phyloP scores from a whole-genome alignment of 2,113 vertebrate species.

The Phalacrocorax brasilianus region DNA sequence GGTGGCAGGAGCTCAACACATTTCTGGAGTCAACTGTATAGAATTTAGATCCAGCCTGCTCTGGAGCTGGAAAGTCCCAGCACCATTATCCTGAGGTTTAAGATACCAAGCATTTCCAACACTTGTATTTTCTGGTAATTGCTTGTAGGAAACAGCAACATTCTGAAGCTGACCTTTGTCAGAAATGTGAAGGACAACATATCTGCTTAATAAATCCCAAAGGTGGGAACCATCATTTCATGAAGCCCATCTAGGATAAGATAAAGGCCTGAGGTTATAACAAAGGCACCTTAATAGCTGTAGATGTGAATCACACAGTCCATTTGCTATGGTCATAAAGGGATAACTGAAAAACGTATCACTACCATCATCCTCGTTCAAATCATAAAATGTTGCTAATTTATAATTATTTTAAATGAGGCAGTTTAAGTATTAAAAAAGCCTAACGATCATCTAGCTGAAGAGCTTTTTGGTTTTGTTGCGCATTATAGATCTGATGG shows the following conservation, averaged over 20 bases:
- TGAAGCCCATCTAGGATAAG: background rate
- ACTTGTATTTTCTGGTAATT: background rate
- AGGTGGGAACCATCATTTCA: constrained; percentile 7
- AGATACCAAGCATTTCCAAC: background rate
- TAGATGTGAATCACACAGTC: background rate
- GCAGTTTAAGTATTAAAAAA: background rate
- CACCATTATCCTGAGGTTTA: background rate
- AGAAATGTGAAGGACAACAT: constrained; percentile 34
- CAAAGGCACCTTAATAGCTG: constrained; percentile 1
- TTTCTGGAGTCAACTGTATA: background rate
- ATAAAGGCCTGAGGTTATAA: constrained; percentile 4
- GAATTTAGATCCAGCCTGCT: background rate
- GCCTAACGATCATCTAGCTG: background rate
- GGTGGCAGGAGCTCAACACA: background rate
- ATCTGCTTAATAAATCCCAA: constrained; percentile 50
- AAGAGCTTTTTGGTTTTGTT: background rate
- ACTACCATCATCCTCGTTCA: background rate
- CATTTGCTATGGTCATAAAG: constrained; percentile 25
- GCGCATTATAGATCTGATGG: too few species aligned
- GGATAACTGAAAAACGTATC: background rate
- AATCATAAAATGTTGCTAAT: constrained; percentile 20
- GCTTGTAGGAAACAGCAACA: background rate
- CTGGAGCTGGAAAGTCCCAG: background rate
- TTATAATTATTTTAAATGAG: constrained; percentile 10
- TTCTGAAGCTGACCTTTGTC: constrained; percentile 20